Base-by-base conservation (phyloP, 2,113 vertebrate species). In the Kryptolebias marmoratus region DNA sequence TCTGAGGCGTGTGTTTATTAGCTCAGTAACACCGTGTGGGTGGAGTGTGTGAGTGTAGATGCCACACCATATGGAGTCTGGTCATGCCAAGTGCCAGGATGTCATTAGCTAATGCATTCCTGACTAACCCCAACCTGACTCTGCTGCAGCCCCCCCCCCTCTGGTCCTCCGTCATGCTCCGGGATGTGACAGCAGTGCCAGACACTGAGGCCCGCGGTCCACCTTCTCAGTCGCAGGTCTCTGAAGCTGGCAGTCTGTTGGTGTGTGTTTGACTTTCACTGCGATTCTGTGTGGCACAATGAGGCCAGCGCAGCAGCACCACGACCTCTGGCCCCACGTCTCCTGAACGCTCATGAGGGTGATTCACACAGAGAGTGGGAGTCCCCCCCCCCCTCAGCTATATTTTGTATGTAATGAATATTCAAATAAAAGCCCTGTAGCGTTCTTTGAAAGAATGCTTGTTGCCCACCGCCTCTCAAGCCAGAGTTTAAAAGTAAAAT, bases 221-320 rank as follows among this genome's bases (percentile, higher is more conserved):
- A 87, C 82, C 87, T 87, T 79, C 76, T 50, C 61, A 66, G 54
- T 62, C 42, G 22, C 57, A 81, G 73, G 50, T 82, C 71, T 85
- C 49, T 47, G 65, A 64, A 54, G 71, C 44, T 77, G 75, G 58
- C 72, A 63, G 47, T 47, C 52, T 53, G 52, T 44, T 67, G 60
- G 65, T 31, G 9, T 55, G 28, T 15, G 12, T 58, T 63, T 13
- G 56, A 45, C 68, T 73, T 64, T 78, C 59, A 42, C 45, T 59
- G 12, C 48, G 75, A 85, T 66, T 74, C 67, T 68, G 68, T 75
- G 71, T 89, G 80, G 80, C 86, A 82, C 81, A 85, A 73, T 84
- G 70, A 83, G 79, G 77, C 58, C 63, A 83, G 32, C 16, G 18
- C 61, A 61, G 18, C 39, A 57, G 27, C 36, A 48, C 36, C 65